Base-by-base conservation (phyloP, 2,888 invertebrate species). In the Allophyes oxyacanthae region DNA sequence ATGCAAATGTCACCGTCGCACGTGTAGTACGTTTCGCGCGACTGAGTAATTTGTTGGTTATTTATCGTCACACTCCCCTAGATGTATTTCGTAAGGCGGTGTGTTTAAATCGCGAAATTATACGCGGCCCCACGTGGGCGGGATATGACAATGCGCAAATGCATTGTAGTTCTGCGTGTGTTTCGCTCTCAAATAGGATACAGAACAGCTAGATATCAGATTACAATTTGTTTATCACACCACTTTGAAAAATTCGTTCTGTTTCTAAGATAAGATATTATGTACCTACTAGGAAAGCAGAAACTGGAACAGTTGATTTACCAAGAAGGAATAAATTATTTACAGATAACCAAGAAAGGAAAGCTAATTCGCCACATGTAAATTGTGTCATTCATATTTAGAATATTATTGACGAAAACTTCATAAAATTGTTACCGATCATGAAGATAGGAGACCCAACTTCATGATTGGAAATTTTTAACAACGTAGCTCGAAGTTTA, bases 21-120 rank as follows among this genome's bases (percentile, higher is more conserved):
- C 85, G 85, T 88, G 87, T 85, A 78, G 45, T 73, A 74, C 78
- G 78, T 79, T 64, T 85, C 82, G 81, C 82, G 80, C 81, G 74
- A 80, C 83, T 75, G 82, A 88, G 90, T 92, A 92, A 93, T 93
- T 92, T 90, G 91, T 90, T 79, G 61, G 86, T 91, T 90, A 90
- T 91, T 93, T 93, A 92, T 90, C 83, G 84, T 77, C 75, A 75
- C 72, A 82, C 83, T 81, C 79, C 72, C 78, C 79, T 78, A 84
- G 86, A 87, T 87, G 84, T 89, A 87, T 91, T 89, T 89, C 87
- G 89, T 83, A 89, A 88, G 88, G 84, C 81, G 84, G 83, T 85
- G 85, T 83, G 83, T 81, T 86, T 87, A 88, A 88, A 91, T 93
- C 89, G 88, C 83, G 85, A 85, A 90, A 92, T 92, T 92, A 93